These are phyloP conservation scores for Myiopsitta monachus DNA, from an alignment of 2,113 vertebrate species.

Conservation along the genomic window DNA sequence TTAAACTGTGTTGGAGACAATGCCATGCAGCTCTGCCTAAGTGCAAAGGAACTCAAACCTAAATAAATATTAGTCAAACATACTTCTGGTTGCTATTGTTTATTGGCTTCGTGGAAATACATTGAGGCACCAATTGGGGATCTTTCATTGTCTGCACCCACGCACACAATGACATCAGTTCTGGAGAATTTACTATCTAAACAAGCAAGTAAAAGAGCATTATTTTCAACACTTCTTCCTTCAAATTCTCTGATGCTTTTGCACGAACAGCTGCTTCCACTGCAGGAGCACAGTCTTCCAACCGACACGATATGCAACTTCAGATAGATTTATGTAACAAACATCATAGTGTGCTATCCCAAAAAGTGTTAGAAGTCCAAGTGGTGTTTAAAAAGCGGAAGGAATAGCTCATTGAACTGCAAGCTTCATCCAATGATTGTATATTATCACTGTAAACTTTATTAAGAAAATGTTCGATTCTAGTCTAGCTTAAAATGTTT, in stretches of 20 bases:
- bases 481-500: background rate
- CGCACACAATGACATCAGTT: constrained; percentile 42
- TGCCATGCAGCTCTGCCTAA: background rate
- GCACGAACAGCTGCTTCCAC: background rate
- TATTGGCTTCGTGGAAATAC: constrained; percentile 39
- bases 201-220: constrained; percentile 29
- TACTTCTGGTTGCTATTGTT: constrained; percentile 51
- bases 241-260: background rate
- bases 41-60: constrained; percentile 34
- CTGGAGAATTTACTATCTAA: constrained; percentile 41
- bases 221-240: constrained; percentile 18
- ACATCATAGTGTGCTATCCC: background rate
- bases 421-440: background rate
- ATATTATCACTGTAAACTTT: background rate
- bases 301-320: background rate
- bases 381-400: background rate
- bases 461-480: background rate
- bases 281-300: background rate
- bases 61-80: constrained; percentile 44
- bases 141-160: constrained; percentile 48
- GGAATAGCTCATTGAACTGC: background rate
- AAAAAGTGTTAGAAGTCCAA: background rate
- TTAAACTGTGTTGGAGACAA: constrained; percentile 15
- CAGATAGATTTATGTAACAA: background rate
- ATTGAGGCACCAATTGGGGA: constrained; percentile 48